phyloP scores from a whole-genome alignment of 2,888 invertebrate species.

The Himalopsyche anomala region DNA sequence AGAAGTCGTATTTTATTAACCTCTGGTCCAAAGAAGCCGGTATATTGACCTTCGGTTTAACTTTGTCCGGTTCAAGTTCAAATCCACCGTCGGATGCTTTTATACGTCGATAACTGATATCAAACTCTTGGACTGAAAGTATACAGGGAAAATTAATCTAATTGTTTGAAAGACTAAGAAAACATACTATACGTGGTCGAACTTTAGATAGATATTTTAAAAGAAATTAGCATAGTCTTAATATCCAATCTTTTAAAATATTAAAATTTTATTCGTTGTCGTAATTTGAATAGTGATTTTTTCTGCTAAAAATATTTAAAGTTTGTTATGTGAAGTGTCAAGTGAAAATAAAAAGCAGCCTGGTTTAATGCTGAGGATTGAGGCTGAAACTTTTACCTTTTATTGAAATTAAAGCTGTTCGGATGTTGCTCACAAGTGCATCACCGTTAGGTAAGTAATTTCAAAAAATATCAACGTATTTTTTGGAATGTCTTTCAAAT shows the following conservation, averaged over 20 bases:
- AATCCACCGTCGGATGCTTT: neutral
- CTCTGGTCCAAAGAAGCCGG: slow-evolving; percentile 26
- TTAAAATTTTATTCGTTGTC: neutral
- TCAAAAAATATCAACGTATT: too few relatives aligned
- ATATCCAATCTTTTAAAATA: neutral
- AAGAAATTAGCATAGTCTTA: neutral
- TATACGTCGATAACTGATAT: neutral
- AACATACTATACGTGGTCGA: neutral
- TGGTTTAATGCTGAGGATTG: slow-evolving; percentile 4
- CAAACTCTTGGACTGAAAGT: slow-evolving; percentile 7
- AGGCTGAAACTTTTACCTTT: slow-evolving; percentile 43
- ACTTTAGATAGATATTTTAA: neutral
- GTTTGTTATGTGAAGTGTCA: neutral
- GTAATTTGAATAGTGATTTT: neutral
- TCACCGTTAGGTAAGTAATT: slow-evolving; percentile 63
- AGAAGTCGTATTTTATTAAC: slow-evolving; percentile 18
- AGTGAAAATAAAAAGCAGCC: neutral
- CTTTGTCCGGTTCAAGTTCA: slow-evolving; percentile 46
- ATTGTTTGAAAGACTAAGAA: neutral
- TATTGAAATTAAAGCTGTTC: slow-evolving; percentile 51
- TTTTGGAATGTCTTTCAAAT: neutral
- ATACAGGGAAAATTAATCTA: slow-evolving; percentile 36
- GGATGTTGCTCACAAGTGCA: slow-evolving; percentile 65
- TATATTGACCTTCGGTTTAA: slow-evolving; percentile 49
- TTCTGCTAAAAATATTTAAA: neutral